These are phyloP conservation scores for Oreochromis spilurus DNA, from an alignment of 2,113 vertebrate genomes.

Conservation along the genomic window DNA sequence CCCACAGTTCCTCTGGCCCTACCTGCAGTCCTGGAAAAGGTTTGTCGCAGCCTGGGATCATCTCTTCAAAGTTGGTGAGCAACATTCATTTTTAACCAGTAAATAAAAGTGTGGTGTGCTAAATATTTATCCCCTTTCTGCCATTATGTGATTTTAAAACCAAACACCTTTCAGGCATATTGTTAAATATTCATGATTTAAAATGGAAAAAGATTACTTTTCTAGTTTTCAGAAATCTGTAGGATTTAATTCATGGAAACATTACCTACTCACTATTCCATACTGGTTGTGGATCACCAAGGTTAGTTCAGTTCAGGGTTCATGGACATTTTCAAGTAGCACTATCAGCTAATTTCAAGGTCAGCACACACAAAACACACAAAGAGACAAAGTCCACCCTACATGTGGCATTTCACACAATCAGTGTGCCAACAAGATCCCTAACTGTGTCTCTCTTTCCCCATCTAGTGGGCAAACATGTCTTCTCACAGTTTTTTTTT, in stretches of 20 bases:
- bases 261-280: rapidly evolving
- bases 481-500: background rate
- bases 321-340: background rate
- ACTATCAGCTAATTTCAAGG: background rate
- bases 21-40: constrained; percentile 69
- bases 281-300: background rate
- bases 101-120: background rate
- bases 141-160: background rate
- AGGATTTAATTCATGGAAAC: background rate
- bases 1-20: constrained; percentile 68
- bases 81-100: background rate
- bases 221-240: background rate
- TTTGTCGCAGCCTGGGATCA: constrained; percentile 73
- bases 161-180: background rate
- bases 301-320: background rate
- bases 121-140: background rate
- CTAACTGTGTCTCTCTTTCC: background rate
- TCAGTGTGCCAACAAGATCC: background rate
- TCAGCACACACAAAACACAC: background rate
- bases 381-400: constrained; percentile 10
- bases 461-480: background rate
- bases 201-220: background rate
- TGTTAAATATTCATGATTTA: background rate
- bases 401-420: background rate
- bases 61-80: constrained; percentile 74